Percentiles rank a stretch among this genome's conserved stretches.
These are phyloP conservation scores for Corythoichthys haematopterus DNA, from an alignment of 2,113 vertebrate genomes.

Conservation along the genomic window DNA sequence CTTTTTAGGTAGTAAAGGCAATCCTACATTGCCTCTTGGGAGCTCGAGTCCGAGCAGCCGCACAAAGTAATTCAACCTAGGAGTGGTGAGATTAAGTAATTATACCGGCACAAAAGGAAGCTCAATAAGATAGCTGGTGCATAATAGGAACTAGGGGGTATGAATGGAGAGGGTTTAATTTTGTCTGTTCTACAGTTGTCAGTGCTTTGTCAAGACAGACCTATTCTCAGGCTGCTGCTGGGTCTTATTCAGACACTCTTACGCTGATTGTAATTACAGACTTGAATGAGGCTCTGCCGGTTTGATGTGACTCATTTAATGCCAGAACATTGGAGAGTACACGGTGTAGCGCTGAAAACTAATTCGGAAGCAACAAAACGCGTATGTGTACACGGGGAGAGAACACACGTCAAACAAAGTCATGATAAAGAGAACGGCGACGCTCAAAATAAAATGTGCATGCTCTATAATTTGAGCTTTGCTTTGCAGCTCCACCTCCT, in stretches of 20 bases:
- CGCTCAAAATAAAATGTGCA: conserved; percentile 20
- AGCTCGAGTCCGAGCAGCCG: conserved; percentile 44
- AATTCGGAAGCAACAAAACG: conserved; percentile 10
- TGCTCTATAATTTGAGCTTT: conserved; percentile 18
- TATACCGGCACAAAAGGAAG: conserved; percentile 60
- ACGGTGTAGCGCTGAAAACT: conserved; percentile 17
- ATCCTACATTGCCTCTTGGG: conserved; percentile 39
- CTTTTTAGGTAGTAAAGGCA: conserved; percentile 40
- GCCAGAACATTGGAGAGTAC: conserved; percentile 27
- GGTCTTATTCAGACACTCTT: conserved; percentile 56
- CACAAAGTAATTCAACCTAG: conserved; percentile 55
- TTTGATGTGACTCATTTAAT: conserved; percentile 43
- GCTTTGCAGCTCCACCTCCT: conserved; percentile 6
- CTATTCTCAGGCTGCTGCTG: conserved; percentile 50
- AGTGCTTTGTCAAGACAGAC: conserved; percentile 55
- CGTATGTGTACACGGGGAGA: neutral
- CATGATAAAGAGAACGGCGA: conserved; percentile 8
- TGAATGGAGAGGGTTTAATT: conserved; percentile 64
- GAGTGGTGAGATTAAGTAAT: conserved; percentile 66
- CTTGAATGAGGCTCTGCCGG: conserved; percentile 44
- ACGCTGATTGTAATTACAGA: conserved; percentile 67
- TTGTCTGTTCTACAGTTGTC: conserved; percentile 60
- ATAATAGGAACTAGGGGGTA: conserved; percentile 60
- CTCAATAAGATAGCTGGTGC: conserved; percentile 56
- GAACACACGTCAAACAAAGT: conserved; percentile 8